Evolutionary conservation across 30 jellyfish, hydroid and myxozoan species (phyloP), one percentile per base, ranked within the genome.

Genomic region (Aurelia sp.): DNA sequence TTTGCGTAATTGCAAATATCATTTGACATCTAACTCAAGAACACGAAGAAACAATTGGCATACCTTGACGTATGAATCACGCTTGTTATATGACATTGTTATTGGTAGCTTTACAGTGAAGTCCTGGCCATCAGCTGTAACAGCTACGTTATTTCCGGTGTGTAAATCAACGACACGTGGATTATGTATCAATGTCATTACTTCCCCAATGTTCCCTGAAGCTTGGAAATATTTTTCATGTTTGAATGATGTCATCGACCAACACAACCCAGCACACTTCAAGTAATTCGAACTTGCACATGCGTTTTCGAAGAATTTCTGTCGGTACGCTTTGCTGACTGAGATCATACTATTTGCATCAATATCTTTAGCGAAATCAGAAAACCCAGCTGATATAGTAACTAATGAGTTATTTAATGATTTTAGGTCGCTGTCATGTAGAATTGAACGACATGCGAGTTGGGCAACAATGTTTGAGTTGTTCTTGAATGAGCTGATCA

Each of bases 41-140:
- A 13, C 11, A 63, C 30, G n/a, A 41, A 37, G 35, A 19, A 23
- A 61, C 16, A 19, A 59, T 19, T 19, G 71, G 27, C 85, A 13
- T 75, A 75, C 86, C 85, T 82, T 59, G 4, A 82, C 62, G n/a
- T 51, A 21, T 7, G 33, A 35, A 20, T 31, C 57, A 4, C 37
- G 18, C 31, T 61, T 71, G 61, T 82, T 61, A 67, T 82, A 82
- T 33, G 81, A 30, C 16, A 44, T 37, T 23, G 72, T 41, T 21
- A 82, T 37, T 23, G 91, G 91, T 18, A 82, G 33, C 20, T 60
- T 69, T 77, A 82, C 71, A 6, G 27, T 11, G 75, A 69, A 82
- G n/a, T 71, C 91, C 13, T 62, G 11, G 23, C 62, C 68, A 35
- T 59, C 62, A 37, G 85, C 81, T 10, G 73, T 7, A 52, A n/a